Percentiles rank a stretch among this genome's conserved stretches.
These are phyloP conservation scores for Neosilurus mollespiculum DNA, from an alignment of 2,797 vertebrate genomes.

Conservation along the genomic window DNA sequence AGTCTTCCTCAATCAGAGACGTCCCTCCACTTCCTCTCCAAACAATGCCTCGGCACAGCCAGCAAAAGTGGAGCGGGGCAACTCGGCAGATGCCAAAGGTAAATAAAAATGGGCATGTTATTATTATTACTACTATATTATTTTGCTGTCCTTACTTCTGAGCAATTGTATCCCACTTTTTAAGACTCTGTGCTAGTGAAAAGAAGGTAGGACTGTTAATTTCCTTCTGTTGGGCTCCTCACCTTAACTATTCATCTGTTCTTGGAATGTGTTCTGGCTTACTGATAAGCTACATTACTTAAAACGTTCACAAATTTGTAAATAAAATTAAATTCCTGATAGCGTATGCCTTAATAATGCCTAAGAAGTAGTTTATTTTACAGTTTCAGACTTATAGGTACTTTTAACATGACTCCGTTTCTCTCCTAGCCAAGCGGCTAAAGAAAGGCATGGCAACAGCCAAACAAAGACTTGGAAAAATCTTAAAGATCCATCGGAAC, in stretches of 20 bases:
- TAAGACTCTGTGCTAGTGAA: not conserved
- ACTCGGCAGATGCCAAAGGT: conserved; percentile 77
- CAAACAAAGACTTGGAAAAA: conserved; percentile 99
- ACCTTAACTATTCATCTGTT: not conserved
- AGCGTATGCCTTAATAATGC: not conserved
- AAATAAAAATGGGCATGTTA: conserved; percentile 1
- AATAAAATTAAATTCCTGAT: not conserved
- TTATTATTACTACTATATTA: too few relatives aligned
- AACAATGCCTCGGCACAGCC: conserved; percentile 77
- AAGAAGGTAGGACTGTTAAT: not conserved
- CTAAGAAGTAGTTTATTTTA: not conserved
- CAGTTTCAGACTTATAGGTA: not conserved
- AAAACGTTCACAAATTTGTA: not conserved
- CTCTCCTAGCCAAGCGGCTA: conserved; percentile 86
- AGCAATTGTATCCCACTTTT: not conserved
- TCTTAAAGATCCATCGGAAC: conserved; percentile 98
- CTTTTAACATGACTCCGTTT: conserved; percentile 33
- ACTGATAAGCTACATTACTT: not conserved
- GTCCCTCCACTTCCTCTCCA: conserved; percentile 87
- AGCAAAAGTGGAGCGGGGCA: conserved; percentile 65
- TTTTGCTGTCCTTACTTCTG: not conserved
- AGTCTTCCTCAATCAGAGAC: conserved; percentile 91
- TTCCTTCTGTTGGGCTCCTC: not conserved
- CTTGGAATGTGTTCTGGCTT: not conserved
- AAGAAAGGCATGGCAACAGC: conserved; percentile 99